Evolutionary conservation across 2,888 invertebrate species (phyloP).

Genomic region (Hydrotaea diabolus): DNA sequence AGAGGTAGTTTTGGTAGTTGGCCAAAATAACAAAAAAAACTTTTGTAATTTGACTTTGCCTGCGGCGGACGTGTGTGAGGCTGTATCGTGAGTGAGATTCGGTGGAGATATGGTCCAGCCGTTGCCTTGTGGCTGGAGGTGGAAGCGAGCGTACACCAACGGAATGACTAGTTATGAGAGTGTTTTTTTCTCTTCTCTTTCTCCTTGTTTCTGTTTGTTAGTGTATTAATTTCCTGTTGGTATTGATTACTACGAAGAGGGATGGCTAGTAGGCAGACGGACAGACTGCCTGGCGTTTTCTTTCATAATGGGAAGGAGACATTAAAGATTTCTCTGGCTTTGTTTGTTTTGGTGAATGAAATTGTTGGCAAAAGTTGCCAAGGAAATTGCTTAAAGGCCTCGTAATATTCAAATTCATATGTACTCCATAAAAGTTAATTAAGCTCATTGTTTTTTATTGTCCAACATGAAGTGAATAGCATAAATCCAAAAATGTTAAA

Average conservation of each 20-base stretch:
- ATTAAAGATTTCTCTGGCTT: not conserved
- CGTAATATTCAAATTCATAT: too few species aligned
- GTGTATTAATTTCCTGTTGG: slow-evolving; percentile 25
- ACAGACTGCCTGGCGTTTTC: not conserved
- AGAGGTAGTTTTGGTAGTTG: not conserved
- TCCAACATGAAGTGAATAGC: too few species aligned
- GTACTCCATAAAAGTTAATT: too few species aligned
- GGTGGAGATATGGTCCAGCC: not conserved
- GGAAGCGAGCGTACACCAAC: too few species aligned
- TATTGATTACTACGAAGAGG: slow-evolving; percentile 28
- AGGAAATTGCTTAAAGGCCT: too few species aligned
- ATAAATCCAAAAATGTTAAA: too few species aligned
- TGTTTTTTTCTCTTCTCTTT: not conserved
- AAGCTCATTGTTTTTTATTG: too few species aligned
- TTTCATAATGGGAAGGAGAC: slow-evolving; percentile 13
- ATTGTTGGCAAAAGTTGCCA: too few species aligned
- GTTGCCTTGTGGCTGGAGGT: too few species aligned
- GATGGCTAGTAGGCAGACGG: not conserved
- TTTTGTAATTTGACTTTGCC: not conserved
- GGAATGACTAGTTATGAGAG: not conserved
- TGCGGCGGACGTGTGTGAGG: too few species aligned
- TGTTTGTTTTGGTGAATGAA: not conserved
- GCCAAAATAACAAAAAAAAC: not conserved
- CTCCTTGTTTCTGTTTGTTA: not conserved
- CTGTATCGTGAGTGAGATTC: not conserved